Evolutionary conservation across 64 coral and sea anemone genomes (phyloP).

Genomic region (Dendrophyllia cribrosa): DNA sequence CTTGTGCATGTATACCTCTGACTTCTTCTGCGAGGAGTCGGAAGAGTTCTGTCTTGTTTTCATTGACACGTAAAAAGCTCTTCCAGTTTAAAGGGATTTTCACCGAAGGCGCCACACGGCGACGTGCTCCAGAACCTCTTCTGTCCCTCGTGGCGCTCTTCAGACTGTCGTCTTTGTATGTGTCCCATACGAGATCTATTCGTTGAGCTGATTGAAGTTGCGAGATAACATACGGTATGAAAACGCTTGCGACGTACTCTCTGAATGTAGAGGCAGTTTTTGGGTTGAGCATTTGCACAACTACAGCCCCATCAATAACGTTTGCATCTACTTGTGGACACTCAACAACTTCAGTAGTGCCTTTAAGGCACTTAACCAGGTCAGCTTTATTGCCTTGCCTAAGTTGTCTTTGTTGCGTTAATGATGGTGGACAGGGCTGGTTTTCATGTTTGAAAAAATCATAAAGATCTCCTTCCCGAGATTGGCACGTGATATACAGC

Average conservation of each 20-base stretch:
- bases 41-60: conserved; percentile 58
- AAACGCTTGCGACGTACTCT: conserved; percentile 39
- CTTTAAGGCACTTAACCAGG: no score
- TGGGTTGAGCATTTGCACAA: conserved; percentile 54
- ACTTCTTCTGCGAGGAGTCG: no score
- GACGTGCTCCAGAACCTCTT: conserved; percentile 32
- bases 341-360: no score
- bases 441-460: no score
- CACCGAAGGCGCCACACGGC: conserved; percentile 18
- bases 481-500: no score
- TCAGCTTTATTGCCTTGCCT: no score
- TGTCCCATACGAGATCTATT: conserved; percentile 62
- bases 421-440: no score
- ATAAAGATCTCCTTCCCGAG: no score
- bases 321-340: conserved; percentile 29
- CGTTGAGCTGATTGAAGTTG: conserved; percentile 26
- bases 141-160: conserved; percentile 48
- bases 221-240: conserved; percentile 27
- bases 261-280: conserved; percentile 49
- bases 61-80: conserved; percentile 26
- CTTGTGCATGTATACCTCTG: background rate
- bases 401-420: no score
- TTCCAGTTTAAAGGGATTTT: conserved; percentile 66
- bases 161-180: conserved; percentile 41
- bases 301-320: conserved; percentile 56